Evolutionary conservation across 2,888 invertebrate genomes (phyloP).

Genomic region (Nomada lathburiana): DNA sequence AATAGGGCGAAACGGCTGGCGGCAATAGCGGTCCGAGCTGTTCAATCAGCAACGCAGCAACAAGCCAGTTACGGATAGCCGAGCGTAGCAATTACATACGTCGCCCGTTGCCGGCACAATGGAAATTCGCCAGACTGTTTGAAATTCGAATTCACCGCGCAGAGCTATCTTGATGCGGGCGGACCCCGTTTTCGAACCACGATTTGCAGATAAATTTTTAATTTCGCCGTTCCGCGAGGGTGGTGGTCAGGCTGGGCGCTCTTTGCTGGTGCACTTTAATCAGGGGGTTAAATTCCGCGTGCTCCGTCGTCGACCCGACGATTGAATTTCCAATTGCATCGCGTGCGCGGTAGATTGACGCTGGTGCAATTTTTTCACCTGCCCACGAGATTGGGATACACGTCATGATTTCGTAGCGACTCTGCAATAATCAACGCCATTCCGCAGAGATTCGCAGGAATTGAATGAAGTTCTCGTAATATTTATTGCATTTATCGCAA

Average conservation of each 20-base stretch:
- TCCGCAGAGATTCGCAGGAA: too few relatives aligned
- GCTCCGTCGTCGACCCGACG: neutral
- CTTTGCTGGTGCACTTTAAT: neutral
- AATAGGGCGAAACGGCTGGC: slow-evolving; percentile 57
- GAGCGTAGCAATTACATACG: slow-evolving; percentile 78
- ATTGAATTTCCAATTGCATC: neutral
- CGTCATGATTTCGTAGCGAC: neutral
- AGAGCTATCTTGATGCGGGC: slow-evolving; percentile 78
- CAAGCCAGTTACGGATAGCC: slow-evolving; percentile 74
- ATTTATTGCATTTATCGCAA: too few relatives aligned
- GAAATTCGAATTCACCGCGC: slow-evolving; percentile 81
- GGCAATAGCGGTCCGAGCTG: slow-evolving; percentile 24
- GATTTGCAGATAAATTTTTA: slow-evolving; percentile 57
- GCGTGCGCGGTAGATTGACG: too few relatives aligned
- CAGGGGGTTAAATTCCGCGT: neutral
- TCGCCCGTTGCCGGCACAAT: slow-evolving; percentile 76
- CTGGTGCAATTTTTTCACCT: neutral
- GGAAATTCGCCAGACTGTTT: slow-evolving; percentile 82
- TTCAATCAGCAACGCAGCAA: slow-evolving; percentile 71
- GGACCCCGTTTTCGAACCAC: slow-evolving; percentile 43
- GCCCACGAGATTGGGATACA: neutral
- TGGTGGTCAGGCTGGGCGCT: neutral
- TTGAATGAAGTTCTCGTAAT: too few relatives aligned
- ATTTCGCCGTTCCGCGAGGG: slow-evolving; percentile 17
- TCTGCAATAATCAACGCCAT: too few relatives aligned